Percentiles rank a stretch among this genome's conserved stretches.
Evolutionary conservation across 2,113 vertebrate genomes (phyloP).

Genomic region (Merops nubicus): DNA sequence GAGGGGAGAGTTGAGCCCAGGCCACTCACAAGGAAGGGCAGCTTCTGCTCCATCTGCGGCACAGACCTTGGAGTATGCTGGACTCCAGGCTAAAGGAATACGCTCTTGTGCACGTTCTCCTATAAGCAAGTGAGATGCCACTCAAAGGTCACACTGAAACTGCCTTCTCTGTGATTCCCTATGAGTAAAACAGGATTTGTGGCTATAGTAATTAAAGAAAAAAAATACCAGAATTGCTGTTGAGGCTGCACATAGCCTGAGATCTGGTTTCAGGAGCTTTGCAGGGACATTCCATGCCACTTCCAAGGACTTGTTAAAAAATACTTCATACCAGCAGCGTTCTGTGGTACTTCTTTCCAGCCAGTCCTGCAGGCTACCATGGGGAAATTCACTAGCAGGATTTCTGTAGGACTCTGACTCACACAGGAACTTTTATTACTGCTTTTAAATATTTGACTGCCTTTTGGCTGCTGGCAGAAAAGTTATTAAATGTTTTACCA

Average conservation of each 20-base stretch:
- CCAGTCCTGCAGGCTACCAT: constrained; percentile 18
- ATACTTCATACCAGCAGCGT: not conserved
- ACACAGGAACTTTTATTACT: constrained; percentile 28
- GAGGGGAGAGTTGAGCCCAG: not conserved
- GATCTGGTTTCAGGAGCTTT: constrained; percentile 3
- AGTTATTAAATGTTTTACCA: constrained; percentile 60
- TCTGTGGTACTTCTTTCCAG: not conserved
- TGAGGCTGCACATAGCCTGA: not conserved
- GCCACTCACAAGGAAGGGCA: not conserved
- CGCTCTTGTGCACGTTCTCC: not conserved
- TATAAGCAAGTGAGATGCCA: not conserved
- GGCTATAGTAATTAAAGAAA: not conserved
- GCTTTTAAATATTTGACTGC: constrained; percentile 57
- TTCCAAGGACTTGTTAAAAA: constrained; percentile 18
- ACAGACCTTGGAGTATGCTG: not conserved
- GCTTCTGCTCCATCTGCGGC: not conserved
- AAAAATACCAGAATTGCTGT: not conserved
- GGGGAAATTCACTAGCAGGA: constrained; percentile 16
- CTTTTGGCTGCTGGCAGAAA: constrained; percentile 24
- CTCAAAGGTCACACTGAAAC: not conserved
- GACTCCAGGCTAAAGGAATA: not conserved
- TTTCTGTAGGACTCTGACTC: constrained; percentile 19
- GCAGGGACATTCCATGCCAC: not conserved
- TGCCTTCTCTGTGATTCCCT: not conserved
- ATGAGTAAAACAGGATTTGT: not conserved